These are phyloP conservation scores for Chrysolophus pictus DNA, from an alignment of 2,797 vertebrate species.

Conservation along the genomic window DNA sequence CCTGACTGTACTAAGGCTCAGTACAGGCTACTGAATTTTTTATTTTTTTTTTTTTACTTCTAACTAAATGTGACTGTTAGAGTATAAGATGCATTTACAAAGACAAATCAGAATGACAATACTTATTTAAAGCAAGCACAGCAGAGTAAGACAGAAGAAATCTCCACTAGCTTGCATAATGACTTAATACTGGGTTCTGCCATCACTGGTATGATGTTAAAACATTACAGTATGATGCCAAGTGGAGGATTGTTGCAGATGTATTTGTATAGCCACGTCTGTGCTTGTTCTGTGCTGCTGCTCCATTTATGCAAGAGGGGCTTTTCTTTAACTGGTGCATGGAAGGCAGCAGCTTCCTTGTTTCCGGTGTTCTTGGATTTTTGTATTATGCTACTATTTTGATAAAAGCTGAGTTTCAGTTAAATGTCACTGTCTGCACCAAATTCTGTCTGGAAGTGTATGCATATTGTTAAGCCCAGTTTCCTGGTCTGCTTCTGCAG, in stretches of 20 bases:
- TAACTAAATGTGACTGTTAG: constrained; percentile 52
- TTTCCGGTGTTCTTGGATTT: constrained; percentile 11
- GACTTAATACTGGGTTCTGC: background rate
- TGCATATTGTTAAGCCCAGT: constrained; percentile 12
- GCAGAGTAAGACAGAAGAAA: background rate
- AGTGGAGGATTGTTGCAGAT: background rate
- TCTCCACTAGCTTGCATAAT: background rate
- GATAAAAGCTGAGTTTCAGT: constrained; percentile 51
- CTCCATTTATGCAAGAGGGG: constrained; percentile 18
- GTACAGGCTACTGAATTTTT: constrained; percentile 10
- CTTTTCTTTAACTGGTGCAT: background rate
- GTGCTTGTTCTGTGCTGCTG: constrained; percentile 48
- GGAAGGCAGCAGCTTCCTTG: constrained; percentile 39
- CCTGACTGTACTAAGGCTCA: constrained; percentile 40
- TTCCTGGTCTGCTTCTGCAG: constrained; percentile 55
- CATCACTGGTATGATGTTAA: background rate
- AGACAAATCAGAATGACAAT: constrained; percentile 17
- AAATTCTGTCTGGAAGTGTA: constrained; percentile 18
- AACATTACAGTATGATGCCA: background rate
- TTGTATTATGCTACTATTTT: constrained; percentile 30
- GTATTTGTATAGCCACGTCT: constrained; percentile 2
- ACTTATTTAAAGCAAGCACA: constrained; percentile 6
- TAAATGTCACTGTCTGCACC: constrained; percentile 39
- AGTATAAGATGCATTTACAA: constrained; percentile 13
- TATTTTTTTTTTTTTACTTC: background rate